phyloP scores from a whole-genome alignment of 2,797 vertebrate genomes.

The Myripristis murdjan region DNA sequence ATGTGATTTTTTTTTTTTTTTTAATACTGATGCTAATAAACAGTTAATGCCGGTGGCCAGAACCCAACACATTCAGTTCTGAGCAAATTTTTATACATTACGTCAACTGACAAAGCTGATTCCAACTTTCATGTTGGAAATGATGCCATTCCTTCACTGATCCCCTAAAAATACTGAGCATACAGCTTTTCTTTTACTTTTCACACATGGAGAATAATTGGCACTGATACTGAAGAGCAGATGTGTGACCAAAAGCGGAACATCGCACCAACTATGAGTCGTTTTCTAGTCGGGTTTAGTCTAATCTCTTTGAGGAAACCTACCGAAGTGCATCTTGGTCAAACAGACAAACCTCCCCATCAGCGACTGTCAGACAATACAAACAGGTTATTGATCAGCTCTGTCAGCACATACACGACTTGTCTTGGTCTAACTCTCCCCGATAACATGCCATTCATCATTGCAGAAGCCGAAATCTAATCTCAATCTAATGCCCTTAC shows the following conservation, averaged over 20 bases:
- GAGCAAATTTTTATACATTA: no score
- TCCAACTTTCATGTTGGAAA: no score
- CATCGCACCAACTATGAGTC: not conserved
- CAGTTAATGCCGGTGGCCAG: not conserved
- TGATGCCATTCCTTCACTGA: no score
- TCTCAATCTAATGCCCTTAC: slow-evolving; percentile 2
- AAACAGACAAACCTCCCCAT: slow-evolving; percentile 28
- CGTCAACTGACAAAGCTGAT: no score
- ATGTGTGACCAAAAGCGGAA: not conserved
- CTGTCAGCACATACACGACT: slow-evolving; percentile 34
- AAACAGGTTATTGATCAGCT: slow-evolving; percentile 55
- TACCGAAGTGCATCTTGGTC: slow-evolving; percentile 10
- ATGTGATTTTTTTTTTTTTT: no score
- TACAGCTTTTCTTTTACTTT: no score
- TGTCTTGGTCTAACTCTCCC: slow-evolving; percentile 9
- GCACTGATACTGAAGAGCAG: not conserved
- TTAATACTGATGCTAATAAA: not conserved
- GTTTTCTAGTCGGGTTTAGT: not conserved
- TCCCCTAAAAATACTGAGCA: no score
- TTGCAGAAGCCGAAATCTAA: slow-evolving; percentile 19
- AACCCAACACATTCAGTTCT: no score
- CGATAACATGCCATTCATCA: slow-evolving; percentile 21
- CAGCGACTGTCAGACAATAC: slow-evolving; percentile 19
- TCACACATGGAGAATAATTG: not conserved
- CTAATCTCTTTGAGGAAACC: slow-evolving; percentile 27